Base-by-base conservation (phyloP, 2,797 vertebrate species). In the Borostomias antarcticus region DNA sequence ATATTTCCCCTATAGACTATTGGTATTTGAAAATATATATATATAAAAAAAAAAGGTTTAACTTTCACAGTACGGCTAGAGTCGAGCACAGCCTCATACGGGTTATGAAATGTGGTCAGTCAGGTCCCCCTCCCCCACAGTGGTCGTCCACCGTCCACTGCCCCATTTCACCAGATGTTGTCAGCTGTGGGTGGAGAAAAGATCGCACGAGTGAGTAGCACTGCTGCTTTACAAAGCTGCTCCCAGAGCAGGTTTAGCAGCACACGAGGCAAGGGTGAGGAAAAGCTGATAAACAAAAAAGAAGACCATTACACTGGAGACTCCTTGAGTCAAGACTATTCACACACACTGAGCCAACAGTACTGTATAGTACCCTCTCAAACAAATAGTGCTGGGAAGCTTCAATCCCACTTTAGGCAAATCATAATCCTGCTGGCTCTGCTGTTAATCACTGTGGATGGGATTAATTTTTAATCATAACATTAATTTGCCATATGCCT, bases 161-260 rank as follows among this genome's bases (percentile, higher is more conserved):
- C 65, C 75, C 65, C 40, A 76, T 76, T 87, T 81, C 69, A 80
- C 60, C 82, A 85, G 74, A 87, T 83, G 81, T 83, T 79, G 70
- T 76, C 74, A 76, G 73, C 64, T 58, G 79, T 77, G 72, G 67
- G 68, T 70, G 66, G 73, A 62, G 73, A 63, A 67, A 66, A 73
- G 48, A 45, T 15, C 4, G n/a, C 10, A 21, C 67, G 58, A 69
- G n/a, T 62, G 69, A 72, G 75, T 28, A 66, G 26, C 70, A 70
- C 62, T 64, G 60, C 58, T 68, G 17, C 1, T 43, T 37, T 54
- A 56, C 6, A 62, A 69, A 58, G 10, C 3, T 51, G 37, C n/a
- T n/a, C n/a, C 13, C 40, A 58, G 47, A 45, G 48, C 6, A 51
- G 23, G 62, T 56, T 54, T 0, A 25, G 47, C 8, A 62, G 61